Conservation (phyloP, 2,797 vertebrate species). For the Choloepus didactylus region DNA sequence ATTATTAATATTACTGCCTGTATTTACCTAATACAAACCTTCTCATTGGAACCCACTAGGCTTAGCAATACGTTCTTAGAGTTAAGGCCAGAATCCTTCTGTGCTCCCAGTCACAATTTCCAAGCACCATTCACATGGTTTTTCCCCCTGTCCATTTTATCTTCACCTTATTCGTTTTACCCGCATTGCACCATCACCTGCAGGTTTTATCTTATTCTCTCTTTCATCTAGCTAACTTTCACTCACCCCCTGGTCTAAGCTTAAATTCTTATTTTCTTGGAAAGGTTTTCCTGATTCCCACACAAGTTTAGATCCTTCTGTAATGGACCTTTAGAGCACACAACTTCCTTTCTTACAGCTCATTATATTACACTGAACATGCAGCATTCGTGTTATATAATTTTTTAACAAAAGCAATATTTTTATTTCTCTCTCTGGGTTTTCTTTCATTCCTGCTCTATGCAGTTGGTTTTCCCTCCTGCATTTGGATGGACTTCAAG, state of each 20-base stretch:
- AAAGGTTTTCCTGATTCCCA: neutral
- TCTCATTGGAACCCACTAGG: no score
- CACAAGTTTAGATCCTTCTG: neutral
- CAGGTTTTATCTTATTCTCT: no score
- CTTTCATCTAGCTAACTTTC: neutral
- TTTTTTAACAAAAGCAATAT: neutral
- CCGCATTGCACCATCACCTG: no score
- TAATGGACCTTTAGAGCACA: neutral
- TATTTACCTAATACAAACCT: no score
- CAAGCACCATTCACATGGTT: no score
- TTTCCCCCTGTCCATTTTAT: no score
- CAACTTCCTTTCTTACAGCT: neutral
- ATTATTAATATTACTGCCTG: no score
- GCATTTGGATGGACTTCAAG: neutral
- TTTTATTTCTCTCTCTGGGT: neutral
- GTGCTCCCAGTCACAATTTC: no score
- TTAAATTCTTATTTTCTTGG: neutral
- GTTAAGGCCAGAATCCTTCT: no score
- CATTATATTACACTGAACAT: neutral
- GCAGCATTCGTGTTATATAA: neutral
- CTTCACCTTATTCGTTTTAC: no score
- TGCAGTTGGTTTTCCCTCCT: neutral
- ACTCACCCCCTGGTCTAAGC: neutral
- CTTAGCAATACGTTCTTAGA: no score
- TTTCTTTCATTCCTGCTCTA: neutral